phyloP scores from a whole-genome alignment of 2,797 vertebrate species.

The Leuciscus waleckii region DNA sequence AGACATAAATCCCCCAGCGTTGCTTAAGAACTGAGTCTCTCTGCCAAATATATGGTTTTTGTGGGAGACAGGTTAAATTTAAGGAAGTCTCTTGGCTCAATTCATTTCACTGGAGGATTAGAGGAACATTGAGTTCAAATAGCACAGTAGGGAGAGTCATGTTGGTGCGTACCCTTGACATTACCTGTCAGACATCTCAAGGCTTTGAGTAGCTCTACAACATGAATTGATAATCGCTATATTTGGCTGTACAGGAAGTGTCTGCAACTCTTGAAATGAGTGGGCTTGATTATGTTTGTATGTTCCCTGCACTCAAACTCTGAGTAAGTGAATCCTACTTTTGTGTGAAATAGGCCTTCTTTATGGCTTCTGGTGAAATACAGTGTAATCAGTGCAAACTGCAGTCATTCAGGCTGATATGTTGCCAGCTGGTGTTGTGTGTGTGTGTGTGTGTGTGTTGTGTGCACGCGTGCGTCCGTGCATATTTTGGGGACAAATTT shows the following conservation, averaged over 20 bases:
- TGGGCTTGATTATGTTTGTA: not conserved
- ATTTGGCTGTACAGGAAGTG: not conserved
- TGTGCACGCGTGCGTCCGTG: not conserved
- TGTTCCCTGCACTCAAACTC: not conserved
- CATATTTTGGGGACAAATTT: too few species aligned
- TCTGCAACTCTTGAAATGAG: not conserved
- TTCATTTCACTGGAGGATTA: not conserved
- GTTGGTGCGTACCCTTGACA: not conserved
- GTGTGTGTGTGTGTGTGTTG: not conserved
- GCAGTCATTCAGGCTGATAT: not conserved
- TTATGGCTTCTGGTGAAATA: not conserved
- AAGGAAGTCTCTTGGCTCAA: not conserved
- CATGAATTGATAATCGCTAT: not conserved
- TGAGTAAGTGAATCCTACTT: not conserved
- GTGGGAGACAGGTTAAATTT: slow-evolving; percentile 7
- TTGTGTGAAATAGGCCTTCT: not conserved
- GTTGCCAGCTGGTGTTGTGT: not conserved
- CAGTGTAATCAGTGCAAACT: not conserved
- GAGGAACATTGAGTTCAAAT: not conserved
- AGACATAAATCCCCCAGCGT: not conserved
- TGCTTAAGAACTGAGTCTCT: not conserved
- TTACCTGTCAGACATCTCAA: not conserved
- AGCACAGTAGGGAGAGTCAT: not conserved
- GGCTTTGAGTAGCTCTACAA: not conserved
- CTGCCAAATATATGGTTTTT: not conserved